Evolutionary conservation across 2,888 invertebrate genomes (phyloP).

Genomic region (Dryocosmus kuriphilus): DNA sequence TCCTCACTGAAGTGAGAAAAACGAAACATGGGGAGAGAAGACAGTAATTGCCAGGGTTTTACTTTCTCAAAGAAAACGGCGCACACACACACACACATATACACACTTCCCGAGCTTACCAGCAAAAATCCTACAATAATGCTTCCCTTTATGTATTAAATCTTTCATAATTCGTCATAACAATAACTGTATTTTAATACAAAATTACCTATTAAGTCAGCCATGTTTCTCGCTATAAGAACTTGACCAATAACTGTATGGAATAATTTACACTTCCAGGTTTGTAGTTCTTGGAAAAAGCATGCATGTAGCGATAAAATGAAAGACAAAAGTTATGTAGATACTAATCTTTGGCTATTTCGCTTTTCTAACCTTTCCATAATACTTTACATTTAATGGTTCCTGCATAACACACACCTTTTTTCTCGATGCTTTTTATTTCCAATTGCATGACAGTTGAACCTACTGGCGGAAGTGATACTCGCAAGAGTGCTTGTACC

Average conservation of each 20-base stretch:
- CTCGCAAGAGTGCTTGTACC: constrained; percentile 32
- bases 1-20: constrained; percentile 23
- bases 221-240: not conserved
- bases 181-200: not conserved
- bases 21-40: not conserved
- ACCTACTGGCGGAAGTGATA: constrained; percentile 19
- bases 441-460: not conserved
- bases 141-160: not conserved
- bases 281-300: not conserved
- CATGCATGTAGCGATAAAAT: not conserved
- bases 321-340: not conserved
- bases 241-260: not conserved
- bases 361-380: not conserved
- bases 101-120: not conserved
- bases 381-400: constrained; percentile 1
- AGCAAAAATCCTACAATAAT: not conserved
- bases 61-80: not conserved
- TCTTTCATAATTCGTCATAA: not conserved
- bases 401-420: not conserved
- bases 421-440: not conserved
- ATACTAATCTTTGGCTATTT: not conserved
- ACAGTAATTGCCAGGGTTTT: constrained; percentile 29
- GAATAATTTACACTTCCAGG: not conserved
- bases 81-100: not conserved
- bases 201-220: not conserved